Conservation (phyloP, 1,140 invertebrate genomes). For the Camponotus floridanus region DNA sequence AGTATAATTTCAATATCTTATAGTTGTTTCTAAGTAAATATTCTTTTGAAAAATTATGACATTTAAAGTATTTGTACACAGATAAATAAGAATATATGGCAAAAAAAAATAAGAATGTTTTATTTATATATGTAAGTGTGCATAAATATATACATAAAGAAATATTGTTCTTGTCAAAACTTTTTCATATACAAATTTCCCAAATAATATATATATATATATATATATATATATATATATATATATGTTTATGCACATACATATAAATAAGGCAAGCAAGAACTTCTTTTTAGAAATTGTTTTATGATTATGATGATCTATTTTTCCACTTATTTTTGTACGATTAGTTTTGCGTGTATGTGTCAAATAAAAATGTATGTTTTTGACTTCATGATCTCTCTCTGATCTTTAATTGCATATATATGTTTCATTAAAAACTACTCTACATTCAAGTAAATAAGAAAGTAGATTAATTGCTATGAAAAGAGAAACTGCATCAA, state of each 20-base stretch:
- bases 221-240: no score
- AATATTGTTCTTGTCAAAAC: no score
- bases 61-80: not conserved
- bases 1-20: not conserved
- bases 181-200: not conserved
- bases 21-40: not conserved
- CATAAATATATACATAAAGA: no score
- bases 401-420: not conserved
- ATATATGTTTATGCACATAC: no score
- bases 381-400: not conserved
- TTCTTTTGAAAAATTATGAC: constrained; percentile 1
- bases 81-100: no score
- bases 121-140: no score
- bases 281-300: not conserved
- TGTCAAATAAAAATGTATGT: not conserved
- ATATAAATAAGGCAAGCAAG: no score
- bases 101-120: no score
- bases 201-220: no score
- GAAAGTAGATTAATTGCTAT: not conserved
- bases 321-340: not conserved
- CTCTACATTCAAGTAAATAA: not conserved
- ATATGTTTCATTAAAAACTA: not conserved
- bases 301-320: not conserved
- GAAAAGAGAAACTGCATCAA: not conserved
- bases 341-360: not conserved